Evolutionary conservation across 2,888 invertebrate species (phyloP), one percentile per base, ranked within the genome.

Genomic region (Itoplectis maculator): DNA sequence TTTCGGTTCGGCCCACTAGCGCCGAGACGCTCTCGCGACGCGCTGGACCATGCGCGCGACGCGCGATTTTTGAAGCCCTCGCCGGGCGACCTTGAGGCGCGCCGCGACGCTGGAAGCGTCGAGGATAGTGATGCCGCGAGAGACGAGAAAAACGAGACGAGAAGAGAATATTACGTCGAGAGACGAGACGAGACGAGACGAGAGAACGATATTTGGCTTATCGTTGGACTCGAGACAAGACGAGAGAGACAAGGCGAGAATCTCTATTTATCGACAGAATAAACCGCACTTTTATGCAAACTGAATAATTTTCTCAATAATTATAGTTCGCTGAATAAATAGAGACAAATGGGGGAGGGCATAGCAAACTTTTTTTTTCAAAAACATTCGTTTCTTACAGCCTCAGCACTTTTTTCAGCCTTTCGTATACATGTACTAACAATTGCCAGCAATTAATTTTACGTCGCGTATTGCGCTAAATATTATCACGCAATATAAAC

Each of bases 281-380:
- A 18, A 49, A 49, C 18, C 18, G 18, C 15, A 15, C 49, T 49
- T 49, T 15, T 15, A 18, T 49, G 49, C 49, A 49, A 49, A 49
- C 18, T 15, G 49, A 49, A 49, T 18, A 18, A 49, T 49, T 15
- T 18, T 5, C 5, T 18, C 18, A 49, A 18, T 49, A 49, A 49
- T 49, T 18, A 49, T 49, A 49, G 49, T 49, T 15, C 49, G 49
- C 49, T 49, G 49, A 49, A 49, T 49, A 7, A 49, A 49, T 49
- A 8, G 18, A 49, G 49, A 49, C 18, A 49, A 49, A 49, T 49
- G 7, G 47, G 15, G 47, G 47, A 15, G 49, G 18, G 18, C 18
- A 18, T 49, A 49, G 18, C 18, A 49, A 18, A 49, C 18, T 18
- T 49, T 49, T 49, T 49, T 5, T 5, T 42, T 5, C 40, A 42